These are phyloP conservation scores for Cephus pygmeus DNA, from an alignment of 2,888 invertebrate species.

Conservation along the genomic window DNA sequence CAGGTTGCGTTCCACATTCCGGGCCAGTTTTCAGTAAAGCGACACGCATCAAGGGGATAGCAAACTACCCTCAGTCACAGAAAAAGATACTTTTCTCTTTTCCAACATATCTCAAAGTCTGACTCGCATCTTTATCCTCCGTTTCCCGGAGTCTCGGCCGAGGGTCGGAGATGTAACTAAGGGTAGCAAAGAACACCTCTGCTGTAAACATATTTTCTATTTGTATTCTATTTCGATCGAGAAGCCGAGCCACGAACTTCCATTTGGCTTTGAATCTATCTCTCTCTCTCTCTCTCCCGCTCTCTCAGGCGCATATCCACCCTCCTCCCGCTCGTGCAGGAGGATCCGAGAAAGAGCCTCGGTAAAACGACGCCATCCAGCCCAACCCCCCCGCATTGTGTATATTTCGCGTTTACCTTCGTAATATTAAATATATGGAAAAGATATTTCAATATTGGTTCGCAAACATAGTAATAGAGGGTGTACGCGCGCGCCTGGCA, in stretches of 20 bases:
- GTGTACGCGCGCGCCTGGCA: neutral
- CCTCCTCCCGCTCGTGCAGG: constrained; percentile 9
- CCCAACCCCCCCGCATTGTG: constrained; percentile 10
- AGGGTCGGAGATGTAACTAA: neutral
- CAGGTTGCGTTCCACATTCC: neutral
- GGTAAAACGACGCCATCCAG: neutral
- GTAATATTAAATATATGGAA: constrained; percentile 51
- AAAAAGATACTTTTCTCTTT: too few relatives aligned
- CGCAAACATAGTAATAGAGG: constrained; percentile 37
- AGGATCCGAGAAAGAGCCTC: neutral
- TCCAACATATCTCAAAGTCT: neutral
- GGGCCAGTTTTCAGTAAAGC: neutral
- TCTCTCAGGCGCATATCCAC: constrained; percentile 14
- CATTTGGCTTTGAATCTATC: neutral
- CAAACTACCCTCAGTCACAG: too few relatives aligned
- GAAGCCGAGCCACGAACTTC: constrained; percentile 28
- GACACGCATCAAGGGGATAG: neutral
- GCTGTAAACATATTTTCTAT: constrained; percentile 57
- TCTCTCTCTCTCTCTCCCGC: neutral
- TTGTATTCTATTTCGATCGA: constrained; percentile 56
- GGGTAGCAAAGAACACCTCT: constrained; percentile 21
- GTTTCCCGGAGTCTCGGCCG: neutral
- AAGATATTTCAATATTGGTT: constrained; percentile 54
- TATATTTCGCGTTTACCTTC: constrained; percentile 35
- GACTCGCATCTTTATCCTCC: neutral